A percentile compares a stretch with the other conserved stretches of the same genome.
Conservation (phyloP, 2,888 invertebrate genomes). For the Furcula furcula region DNA sequence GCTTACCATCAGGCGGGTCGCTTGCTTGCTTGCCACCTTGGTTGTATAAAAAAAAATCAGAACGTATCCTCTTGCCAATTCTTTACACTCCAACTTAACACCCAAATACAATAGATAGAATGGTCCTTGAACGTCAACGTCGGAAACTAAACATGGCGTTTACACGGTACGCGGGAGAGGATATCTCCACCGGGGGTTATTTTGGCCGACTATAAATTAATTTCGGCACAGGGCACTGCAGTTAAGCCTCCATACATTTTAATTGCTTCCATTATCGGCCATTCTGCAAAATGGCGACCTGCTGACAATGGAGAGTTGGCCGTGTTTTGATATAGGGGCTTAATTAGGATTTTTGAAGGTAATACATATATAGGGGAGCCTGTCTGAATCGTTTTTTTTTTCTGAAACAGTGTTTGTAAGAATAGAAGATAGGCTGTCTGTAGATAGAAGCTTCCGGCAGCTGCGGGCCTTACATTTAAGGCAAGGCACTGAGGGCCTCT, state of each 20-base stretch:
- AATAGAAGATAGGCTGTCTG: too few species aligned
- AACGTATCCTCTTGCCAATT: too few species aligned
- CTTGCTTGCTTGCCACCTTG: too few species aligned
- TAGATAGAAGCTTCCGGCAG: too few species aligned
- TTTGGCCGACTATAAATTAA: constrained; percentile 77
- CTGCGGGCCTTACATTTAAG: too few species aligned
- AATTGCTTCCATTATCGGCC: constrained; percentile 79
- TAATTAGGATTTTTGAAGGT: constrained; percentile 48
- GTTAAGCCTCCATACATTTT: constrained; percentile 81
- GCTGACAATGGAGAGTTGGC: constrained; percentile 61
- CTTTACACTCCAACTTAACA: not conserved
- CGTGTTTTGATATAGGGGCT: constrained; percentile 49
- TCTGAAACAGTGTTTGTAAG: too few species aligned
- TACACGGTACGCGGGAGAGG: constrained; percentile 42
- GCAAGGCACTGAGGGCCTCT: too few species aligned
- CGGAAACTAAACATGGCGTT: constrained; percentile 52
- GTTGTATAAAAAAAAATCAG: too few species aligned
- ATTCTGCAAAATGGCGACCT: constrained; percentile 67
- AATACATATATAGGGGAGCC: too few species aligned
- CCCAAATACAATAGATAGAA: constrained; percentile 22
- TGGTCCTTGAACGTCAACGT: constrained; percentile 18
- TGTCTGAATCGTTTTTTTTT: too few species aligned
- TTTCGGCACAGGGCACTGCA: constrained; percentile 75
- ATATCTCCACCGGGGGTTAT: constrained; percentile 54
- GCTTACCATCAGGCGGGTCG: too few species aligned